Base-by-base conservation (phyloP, 2,113 vertebrate species). In the Morone chrysops region DNA sequence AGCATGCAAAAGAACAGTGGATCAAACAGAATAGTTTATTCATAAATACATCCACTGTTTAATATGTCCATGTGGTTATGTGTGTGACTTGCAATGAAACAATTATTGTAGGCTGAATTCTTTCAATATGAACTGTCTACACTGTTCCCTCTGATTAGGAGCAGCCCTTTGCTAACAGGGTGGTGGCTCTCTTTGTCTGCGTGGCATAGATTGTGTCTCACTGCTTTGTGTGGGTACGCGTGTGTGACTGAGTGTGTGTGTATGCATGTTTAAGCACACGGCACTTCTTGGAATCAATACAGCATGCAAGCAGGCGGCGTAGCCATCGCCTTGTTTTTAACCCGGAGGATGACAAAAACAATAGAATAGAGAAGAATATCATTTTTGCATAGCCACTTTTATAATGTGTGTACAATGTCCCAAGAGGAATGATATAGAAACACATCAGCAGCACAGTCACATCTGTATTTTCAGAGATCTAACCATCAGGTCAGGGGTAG, bases 131-230 rank as follows among this genome's bases (percentile, higher is more conserved):
- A 75, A 31, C 10, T 8, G 0, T 56, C 10, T 14, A 2, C 0
- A 8, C 20, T 80, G 40, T 45, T 68, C 66, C 48, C 1, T 61
- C 31, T 68, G 59, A 48, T 45, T 18, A 48, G 48, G 50, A 13
- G 59, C 59, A 79, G 62, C 53, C 40, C 0, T 0, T 76, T 60
- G 50, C 18, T n/a, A 50, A 79, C 63, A 65, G 83, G 86, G 89
- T 84, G 87, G 25, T 89, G 90, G 85, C 85, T 87, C 1, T 75
- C 87, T 89, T 88, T 88, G 20, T 85, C 77, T 89, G 76, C 0
- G 18, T 36, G 50, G 65, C 80, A 76, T 31, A 68, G 47, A 78
- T 75, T 70, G 76, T 68, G 51, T 75, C 65, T 72, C 25, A 31
- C 14, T 74, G 65, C 70, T 84, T 45, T 84, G 67, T 59, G 65